phyloP scores from a whole-genome alignment of 2,113 vertebrate genomes.

The Lampris incognitus region DNA sequence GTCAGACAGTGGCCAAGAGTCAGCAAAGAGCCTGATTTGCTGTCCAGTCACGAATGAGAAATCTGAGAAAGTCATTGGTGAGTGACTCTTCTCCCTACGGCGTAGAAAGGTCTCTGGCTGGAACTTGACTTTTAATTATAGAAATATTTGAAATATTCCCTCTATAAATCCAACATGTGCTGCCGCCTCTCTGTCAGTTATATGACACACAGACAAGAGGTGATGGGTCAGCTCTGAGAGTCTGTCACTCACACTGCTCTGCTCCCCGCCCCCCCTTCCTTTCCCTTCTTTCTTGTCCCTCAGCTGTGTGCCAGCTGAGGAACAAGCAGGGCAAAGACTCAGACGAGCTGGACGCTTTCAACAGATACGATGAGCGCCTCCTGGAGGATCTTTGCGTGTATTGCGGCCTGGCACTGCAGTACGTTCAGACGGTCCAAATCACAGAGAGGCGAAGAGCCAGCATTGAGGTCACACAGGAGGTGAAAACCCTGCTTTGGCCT shows the following conservation, averaged over 20 bases:
- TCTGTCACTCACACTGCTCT: neutral
- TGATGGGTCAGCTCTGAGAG: no score
- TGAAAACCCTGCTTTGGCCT: constrained; percentile 56
- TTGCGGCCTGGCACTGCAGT: constrained; percentile 92
- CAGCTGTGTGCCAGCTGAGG: constrained; percentile 92
- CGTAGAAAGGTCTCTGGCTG: no score
- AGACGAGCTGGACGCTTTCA: constrained; percentile 87
- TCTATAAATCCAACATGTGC: no score
- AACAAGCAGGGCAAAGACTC: constrained; percentile 88
- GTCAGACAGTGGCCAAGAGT: constrained; percentile 35
- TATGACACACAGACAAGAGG: no score
- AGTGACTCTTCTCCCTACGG: constrained; percentile 5
- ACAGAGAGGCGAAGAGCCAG: constrained; percentile 91
- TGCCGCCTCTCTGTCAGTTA: no score
- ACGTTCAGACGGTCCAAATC: constrained; percentile 88
- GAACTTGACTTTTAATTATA: no score
- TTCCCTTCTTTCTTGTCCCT: neutral
- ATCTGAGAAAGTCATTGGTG: constrained; percentile 62
- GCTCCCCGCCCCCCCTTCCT: neutral
- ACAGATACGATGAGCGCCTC: constrained; percentile 90
- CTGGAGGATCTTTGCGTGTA: constrained; percentile 93
- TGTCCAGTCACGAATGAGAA: constrained; percentile 65
- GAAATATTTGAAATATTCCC: no score
- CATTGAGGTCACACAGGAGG: constrained; percentile 93
- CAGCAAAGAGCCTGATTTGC: constrained; percentile 57